Conservation (phyloP, 2,888 invertebrate genomes). For the Mactromeris polynyma region DNA sequence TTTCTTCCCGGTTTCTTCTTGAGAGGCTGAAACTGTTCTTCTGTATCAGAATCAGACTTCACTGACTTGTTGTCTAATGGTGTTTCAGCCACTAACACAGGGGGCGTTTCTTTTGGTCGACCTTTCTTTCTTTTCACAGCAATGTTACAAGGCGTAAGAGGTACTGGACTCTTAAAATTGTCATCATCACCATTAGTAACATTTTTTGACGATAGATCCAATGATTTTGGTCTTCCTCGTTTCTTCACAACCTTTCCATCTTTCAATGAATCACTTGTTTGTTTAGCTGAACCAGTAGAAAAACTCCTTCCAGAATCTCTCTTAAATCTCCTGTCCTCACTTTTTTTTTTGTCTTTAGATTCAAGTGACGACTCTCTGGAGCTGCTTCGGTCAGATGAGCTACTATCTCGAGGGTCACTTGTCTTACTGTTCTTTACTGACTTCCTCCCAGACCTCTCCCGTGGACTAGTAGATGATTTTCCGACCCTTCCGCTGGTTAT, state of each 20-base stretch:
- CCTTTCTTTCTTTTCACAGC: slow-evolving; percentile 63
- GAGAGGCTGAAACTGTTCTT: neutral
- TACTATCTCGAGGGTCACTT: slow-evolving; percentile 17
- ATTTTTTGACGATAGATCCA: slow-evolving; percentile 53
- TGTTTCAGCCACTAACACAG: slow-evolving; percentile 60
- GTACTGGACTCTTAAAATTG: slow-evolving; percentile 66
- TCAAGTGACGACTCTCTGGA: slow-evolving; percentile 61
- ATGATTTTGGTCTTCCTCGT: slow-evolving; percentile 64
- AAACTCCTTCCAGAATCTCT: slow-evolving; percentile 12
- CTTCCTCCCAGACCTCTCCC: neutral
- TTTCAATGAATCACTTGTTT: neutral
- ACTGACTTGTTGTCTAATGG: slow-evolving; percentile 35
- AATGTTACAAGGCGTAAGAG: slow-evolving; percentile 64
- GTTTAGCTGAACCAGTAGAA: slow-evolving; percentile 14
- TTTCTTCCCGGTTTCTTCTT: slow-evolving; percentile 34
- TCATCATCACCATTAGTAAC: slow-evolving; percentile 65
- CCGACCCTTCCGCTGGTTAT: slow-evolving; percentile 39
- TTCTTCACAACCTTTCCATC: slow-evolving; percentile 40
- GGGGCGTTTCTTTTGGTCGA: slow-evolving; percentile 69
- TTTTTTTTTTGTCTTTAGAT: slow-evolving; percentile 50
- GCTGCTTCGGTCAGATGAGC: slow-evolving; percentile 43
- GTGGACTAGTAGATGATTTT: slow-evolving; percentile 26
- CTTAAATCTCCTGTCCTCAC: neutral
- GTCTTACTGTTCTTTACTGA: slow-evolving; percentile 14
- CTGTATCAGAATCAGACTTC: slow-evolving; percentile 21